Conservation (phyloP, 2,797 vertebrate species). For the Sebastes glaucus region DNA sequence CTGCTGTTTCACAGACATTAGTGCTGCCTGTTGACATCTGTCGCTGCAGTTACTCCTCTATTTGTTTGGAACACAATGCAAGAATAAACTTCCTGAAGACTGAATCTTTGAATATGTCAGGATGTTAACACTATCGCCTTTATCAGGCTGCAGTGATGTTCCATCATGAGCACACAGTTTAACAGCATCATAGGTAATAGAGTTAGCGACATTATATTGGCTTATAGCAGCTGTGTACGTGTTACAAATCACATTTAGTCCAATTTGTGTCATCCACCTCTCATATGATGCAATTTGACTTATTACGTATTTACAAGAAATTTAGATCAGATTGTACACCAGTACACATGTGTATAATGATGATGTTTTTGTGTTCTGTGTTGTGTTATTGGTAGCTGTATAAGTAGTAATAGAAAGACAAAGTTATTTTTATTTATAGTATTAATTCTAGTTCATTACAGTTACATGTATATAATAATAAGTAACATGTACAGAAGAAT, state of each 20-base stretch:
- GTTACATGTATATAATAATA: no score
- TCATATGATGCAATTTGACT: background rate
- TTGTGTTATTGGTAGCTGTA: background rate
- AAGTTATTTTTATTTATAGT: no score
- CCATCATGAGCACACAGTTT: background rate
- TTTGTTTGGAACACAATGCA: background rate
- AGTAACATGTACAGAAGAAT: no score
- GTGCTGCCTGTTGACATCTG: background rate
- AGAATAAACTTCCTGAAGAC: background rate
- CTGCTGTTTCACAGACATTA: constrained; percentile 10
- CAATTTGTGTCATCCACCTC: background rate
- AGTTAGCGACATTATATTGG: background rate
- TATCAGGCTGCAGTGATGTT: background rate
- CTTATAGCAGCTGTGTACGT: background rate
- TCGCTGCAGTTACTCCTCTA: background rate
- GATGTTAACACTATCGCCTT: background rate
- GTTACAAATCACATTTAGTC: no score
- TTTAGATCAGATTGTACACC: background rate
- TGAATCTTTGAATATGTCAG: background rate
- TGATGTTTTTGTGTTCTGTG: background rate
- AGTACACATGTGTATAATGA: background rate
- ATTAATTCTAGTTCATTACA: no score
- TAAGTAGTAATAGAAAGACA: no score
- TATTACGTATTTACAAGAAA: no score
- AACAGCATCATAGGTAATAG: background rate